A percentile compares a stretch with the other conserved stretches of the same genome.
phyloP scores from a whole-genome alignment of 2,113 vertebrate genomes.

The Marcusenius ussheri region DNA sequence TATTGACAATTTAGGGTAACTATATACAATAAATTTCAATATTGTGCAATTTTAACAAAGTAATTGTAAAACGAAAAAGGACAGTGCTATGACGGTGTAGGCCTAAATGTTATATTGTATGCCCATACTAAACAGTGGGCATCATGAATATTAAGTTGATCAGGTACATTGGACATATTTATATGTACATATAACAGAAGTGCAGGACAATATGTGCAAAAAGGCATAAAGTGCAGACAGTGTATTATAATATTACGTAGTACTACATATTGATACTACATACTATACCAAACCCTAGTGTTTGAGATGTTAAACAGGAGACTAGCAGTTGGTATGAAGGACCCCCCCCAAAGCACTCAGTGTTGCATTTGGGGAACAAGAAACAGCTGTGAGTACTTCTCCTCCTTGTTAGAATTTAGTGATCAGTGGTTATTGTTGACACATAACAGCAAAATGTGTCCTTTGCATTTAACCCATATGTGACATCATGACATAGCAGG shows the following conservation, averaged over 20 bases:
- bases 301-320: not conserved
- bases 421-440: too few species aligned
- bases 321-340: not conserved
- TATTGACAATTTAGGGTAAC: too few species aligned
- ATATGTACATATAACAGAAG: not conserved
- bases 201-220: not conserved
- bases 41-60: too few species aligned
- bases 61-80: too few species aligned
- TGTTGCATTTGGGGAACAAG: not conserved
- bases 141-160: not conserved
- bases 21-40: too few species aligned
- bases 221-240: not conserved
- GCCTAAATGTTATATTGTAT: too few species aligned
- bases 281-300: not conserved
- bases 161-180: not conserved
- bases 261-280: not conserved
- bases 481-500: too few species aligned
- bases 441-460: too few species aligned
- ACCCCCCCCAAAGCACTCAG: not conserved
- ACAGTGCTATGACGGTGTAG: too few species aligned
- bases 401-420: too few species aligned
- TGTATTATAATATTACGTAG: not conserved
- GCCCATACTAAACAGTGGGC: not conserved
- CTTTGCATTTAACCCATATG: too few species aligned
- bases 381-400: not conserved